Base-by-base conservation (phyloP, 2,797 vertebrate species). In the Scolopax rusticola region DNA sequence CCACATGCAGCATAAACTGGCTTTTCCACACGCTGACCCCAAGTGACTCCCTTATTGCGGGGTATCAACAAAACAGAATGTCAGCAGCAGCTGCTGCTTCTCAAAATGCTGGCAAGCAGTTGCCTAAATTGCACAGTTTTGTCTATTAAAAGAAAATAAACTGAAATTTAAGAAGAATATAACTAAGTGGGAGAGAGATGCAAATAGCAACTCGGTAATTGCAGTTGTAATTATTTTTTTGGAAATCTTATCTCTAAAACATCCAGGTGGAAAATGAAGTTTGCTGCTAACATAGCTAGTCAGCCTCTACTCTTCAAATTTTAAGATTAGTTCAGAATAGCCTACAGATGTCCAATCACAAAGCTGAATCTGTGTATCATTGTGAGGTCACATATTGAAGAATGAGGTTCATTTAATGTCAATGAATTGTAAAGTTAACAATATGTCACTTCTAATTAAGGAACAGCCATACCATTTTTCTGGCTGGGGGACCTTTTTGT, bases 71-170 rank as follows among this genome's bases (percentile, higher is more conserved):
- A 89, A 95, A 28, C 40, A 81, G 71, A 92, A 63, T 63, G 64
- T 74, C 81, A 93, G 78, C 40, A 87, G 91, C 95, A 92, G 93
- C 86, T 95, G 94, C 84, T 95, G 41, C 70, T 82, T 95, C 60
- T 97, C 94, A 90, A 87, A 90, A 75, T 63, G 36, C 50, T 87
- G 75, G 81, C 84, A 87, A 78, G 45, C 24, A 40, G 36, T 68
- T 90, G 80, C 41, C 50, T 53, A 79, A 89, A 67, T 51, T 60
- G 60, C 43, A 47, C 2, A 7, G 56, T 86, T 83, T 90, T 77
- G 9, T 90, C 71, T 90, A 59, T 78, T 92, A 69, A 83, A 90
- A 90, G 77, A 77, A 89, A 95, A 80, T 80, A 43, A 81, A 89
- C 11, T 78, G 73, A 89, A 83, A 85, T 90, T 70, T 68, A 68